Evolutionary conservation across 2,113 vertebrate species (phyloP).

Genomic region (Callipepla californica): DNA sequence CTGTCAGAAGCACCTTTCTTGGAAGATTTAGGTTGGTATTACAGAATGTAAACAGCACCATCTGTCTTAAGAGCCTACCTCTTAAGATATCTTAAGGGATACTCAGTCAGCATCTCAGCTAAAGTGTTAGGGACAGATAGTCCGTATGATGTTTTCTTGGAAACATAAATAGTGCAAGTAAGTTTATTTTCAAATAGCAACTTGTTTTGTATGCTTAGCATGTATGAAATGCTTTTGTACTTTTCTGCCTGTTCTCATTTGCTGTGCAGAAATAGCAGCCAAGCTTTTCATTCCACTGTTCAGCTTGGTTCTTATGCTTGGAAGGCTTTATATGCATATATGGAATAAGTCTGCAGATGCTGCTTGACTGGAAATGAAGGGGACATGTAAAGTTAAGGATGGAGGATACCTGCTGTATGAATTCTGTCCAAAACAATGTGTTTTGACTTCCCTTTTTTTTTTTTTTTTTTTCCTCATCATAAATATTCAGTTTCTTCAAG

Average conservation of each 20-base stretch:
- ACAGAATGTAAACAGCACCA: accelerated
- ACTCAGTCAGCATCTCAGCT: not conserved
- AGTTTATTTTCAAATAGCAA: not conserved
- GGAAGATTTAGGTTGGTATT: not conserved
- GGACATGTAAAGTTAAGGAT: not conserved
- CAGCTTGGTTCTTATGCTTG: not conserved
- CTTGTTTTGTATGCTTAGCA: not conserved
- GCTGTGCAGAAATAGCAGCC: not conserved
- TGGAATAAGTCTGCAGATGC: not conserved
- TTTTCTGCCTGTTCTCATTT: not conserved
- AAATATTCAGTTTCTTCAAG: not conserved
- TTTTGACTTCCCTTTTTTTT: not conserved
- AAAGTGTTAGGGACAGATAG: not conserved
- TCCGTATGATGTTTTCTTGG: not conserved
- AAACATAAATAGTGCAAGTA: not conserved
- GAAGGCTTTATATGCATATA: accelerated
- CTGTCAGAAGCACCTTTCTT: not conserved
- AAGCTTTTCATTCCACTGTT: not conserved
- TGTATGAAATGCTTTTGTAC: not conserved
- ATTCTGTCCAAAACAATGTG: not conserved
- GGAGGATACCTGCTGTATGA: not conserved
- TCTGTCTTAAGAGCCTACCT: not conserved
- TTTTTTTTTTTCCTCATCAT: not conserved
- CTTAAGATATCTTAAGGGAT: no score
- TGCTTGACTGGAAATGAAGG: not conserved